Percentiles rank a stretch among this genome's conserved stretches.
Conservation (phyloP, 2,113 vertebrate genomes). For the Eolophus roseicapilla region DNA sequence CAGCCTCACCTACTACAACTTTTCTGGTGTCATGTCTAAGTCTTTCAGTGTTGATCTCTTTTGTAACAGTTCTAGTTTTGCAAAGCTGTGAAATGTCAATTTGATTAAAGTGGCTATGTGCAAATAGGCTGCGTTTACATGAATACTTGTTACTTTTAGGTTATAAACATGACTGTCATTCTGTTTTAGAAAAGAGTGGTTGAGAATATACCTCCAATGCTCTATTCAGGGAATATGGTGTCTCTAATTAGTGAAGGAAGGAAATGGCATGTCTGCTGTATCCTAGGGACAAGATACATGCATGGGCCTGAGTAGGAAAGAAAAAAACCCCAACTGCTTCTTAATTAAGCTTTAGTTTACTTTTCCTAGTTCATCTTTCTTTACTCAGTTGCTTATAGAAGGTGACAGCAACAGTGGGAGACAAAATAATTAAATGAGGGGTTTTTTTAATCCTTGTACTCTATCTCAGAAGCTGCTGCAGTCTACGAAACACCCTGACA, state of each 20-base stretch:
- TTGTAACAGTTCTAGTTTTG: background rate
- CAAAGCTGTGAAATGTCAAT: conserved; percentile 60
- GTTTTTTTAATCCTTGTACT: background rate
- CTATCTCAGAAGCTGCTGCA: background rate
- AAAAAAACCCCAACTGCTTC: background rate
- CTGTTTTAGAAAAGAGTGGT: conserved; percentile 60
- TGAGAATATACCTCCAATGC: background rate
- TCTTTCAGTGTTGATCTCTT: background rate
- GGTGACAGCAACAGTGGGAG: conserved; percentile 27
- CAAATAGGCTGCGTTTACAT: conserved; percentile 55
- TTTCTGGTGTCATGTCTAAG: background rate
- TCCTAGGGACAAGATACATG: conserved; percentile 23
- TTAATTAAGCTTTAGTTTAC: conserved; percentile 56
- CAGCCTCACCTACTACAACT: background rate
- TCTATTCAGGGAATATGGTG: conserved; percentile 39
- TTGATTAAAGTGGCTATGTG: background rate
- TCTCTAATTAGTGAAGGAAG: conserved; percentile 69
- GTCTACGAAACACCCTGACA: background rate
- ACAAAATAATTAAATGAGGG: conserved; percentile 28
- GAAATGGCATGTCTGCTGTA: conserved; percentile 41
- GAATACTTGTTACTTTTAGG: conserved; percentile 44
- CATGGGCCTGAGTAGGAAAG: conserved; percentile 11
- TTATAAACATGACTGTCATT: conserved; percentile 34
- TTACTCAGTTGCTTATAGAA: conserved; percentile 42
- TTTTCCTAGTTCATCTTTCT: conserved; percentile 23